A percentile compares a stretch with the other conserved stretches of the same genome.
Evolutionary conservation across 2,888 invertebrate species (phyloP).

Genomic region (Lasiommata megera): DNA sequence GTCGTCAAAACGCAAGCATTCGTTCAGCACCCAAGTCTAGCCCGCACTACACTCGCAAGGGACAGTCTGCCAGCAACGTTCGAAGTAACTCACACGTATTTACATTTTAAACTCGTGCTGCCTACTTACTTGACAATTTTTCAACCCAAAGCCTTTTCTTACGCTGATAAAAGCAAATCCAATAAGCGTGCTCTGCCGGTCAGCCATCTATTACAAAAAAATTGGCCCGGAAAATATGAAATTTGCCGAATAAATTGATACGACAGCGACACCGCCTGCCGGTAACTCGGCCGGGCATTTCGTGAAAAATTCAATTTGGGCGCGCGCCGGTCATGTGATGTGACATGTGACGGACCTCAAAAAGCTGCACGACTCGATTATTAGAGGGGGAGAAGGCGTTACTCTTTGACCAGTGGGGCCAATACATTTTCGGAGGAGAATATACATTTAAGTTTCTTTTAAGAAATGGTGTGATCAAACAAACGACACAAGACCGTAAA

Average conservation of each 20-base stretch:
- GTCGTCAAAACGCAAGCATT: no score
- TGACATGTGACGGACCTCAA: constrained; percentile 25
- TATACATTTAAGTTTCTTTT: no score
- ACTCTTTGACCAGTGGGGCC: neutral
- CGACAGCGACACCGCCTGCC: constrained; percentile 41
- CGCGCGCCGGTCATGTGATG: constrained; percentile 40
- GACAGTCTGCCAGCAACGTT: no score
- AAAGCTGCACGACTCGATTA: neutral
- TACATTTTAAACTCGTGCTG: no score
- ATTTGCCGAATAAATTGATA: constrained; percentile 52
- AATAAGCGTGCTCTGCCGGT: neutral
- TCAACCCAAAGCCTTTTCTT: neutral
- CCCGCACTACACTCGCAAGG: no score
- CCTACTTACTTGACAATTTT: no score
- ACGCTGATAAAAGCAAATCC: neutral
- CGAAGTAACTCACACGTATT: no score
- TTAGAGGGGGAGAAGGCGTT: neutral
- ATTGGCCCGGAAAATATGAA: constrained; percentile 46
- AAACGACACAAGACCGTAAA: neutral
- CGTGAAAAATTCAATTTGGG: constrained; percentile 57
- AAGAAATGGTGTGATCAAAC: neutral
- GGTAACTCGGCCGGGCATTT: constrained; percentile 40
- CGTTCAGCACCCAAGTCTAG: no score
- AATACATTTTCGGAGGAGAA: neutral
- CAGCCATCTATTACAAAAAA: constrained; percentile 17